phyloP scores from a whole-genome alignment of 1,140 invertebrate species.

The Orius laevigatus region DNA sequence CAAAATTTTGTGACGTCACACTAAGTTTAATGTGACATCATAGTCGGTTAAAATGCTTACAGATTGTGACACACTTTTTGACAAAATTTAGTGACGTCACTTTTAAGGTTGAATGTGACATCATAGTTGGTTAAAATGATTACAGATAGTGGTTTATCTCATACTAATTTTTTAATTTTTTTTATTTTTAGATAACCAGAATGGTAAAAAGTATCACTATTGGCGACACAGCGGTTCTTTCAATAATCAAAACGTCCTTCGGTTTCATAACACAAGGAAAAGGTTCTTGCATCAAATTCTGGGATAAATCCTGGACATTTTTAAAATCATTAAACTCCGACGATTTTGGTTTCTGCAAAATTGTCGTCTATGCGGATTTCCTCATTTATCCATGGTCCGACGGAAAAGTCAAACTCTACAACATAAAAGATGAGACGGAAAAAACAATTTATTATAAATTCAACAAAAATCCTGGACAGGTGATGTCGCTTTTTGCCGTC shows the following conservation, averaged over 20 bases:
- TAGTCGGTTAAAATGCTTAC: too few relatives aligned
- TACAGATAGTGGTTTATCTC: too few relatives aligned
- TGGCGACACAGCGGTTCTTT: constrained; percentile 4
- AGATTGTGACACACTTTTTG: too few relatives aligned
- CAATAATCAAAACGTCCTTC: constrained; percentile 21
- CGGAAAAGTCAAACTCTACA: constrained; percentile 39
- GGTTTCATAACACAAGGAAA: constrained; percentile 50
- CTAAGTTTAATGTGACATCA: too few relatives aligned
- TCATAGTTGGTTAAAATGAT: too few relatives aligned
- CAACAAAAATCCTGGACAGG: constrained; percentile 33
- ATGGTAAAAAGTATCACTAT: constrained; percentile 1
- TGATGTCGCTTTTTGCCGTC: constrained; percentile 40
- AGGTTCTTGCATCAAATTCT: constrained; percentile 44
- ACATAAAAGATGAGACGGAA: constrained; percentile 35
- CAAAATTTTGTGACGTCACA: too few relatives aligned
- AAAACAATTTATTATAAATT: constrained; percentile 27
- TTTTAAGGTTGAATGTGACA: too few relatives aligned
- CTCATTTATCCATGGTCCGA: constrained; percentile 44
- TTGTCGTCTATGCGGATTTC: constrained; percentile 40
- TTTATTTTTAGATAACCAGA: constrained; percentile 15
- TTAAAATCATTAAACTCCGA: constrained; percentile 35
- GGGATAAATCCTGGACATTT: constrained; percentile 37
- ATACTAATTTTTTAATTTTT: too few relatives aligned
- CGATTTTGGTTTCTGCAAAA: constrained; percentile 45
- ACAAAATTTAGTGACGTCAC: too few relatives aligned